phyloP scores from a whole-genome alignment of 2,113 vertebrate genomes.

The Anguilla rostrata region DNA sequence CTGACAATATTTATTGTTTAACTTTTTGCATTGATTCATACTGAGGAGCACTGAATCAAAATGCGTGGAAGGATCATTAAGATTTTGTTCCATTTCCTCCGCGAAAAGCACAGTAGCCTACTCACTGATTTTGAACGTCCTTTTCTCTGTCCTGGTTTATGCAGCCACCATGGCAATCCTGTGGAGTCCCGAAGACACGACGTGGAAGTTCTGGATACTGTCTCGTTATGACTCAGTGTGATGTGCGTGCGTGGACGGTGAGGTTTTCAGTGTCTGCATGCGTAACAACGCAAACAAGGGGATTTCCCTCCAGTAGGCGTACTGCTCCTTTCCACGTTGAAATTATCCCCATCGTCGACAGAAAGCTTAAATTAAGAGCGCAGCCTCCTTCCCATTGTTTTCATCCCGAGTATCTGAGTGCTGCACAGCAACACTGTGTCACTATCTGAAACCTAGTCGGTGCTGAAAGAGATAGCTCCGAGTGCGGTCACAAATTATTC shows the following conservation, averaged over 20 bases:
- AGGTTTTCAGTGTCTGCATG: conserved; percentile 25
- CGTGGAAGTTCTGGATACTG: conserved; percentile 35
- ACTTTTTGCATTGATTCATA: neutral
- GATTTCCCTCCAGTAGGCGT: conserved; percentile 37
- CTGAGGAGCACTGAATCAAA: neutral
- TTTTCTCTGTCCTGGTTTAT: conserved; percentile 31
- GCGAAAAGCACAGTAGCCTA: neutral
- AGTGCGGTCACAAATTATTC: conserved; percentile 38
- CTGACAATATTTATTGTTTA: neutral
- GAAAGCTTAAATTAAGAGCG: conserved; percentile 3
- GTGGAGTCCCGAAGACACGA: conserved; percentile 16
- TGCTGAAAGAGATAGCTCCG: conserved; percentile 46
- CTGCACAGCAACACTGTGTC: conserved; percentile 65
- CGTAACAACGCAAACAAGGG: conserved; percentile 24
- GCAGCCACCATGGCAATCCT: conserved; percentile 34
- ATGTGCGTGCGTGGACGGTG: conserved; percentile 9
- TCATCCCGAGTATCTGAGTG: conserved; percentile 50
- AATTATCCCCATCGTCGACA: conserved; percentile 23
- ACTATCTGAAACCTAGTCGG: conserved; percentile 22
- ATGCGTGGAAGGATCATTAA: neutral
- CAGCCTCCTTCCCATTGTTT: neutral
- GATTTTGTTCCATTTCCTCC: neutral
- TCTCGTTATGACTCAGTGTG: conserved; percentile 29
- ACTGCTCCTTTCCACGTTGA: conserved; percentile 31
- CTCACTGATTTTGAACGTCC: conserved; percentile 48